Base-by-base conservation (phyloP, 92 coral and sea anemone genomes). In the Epizoanthus illoricatus region DNA sequence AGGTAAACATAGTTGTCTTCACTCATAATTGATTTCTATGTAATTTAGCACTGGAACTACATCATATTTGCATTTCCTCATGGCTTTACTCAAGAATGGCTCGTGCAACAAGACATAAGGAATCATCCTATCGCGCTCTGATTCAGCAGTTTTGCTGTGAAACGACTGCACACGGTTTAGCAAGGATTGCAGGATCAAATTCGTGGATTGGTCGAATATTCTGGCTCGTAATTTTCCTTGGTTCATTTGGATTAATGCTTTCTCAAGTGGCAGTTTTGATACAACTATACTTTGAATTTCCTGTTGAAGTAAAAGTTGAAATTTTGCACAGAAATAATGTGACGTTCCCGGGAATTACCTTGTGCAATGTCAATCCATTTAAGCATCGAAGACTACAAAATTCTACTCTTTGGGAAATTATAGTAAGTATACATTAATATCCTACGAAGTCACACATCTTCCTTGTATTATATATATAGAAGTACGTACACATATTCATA, bases 91-190 rank as follows among this genome's bases (percentile, higher is more conserved):
- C 20, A 39, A 20, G 18, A 66, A 68, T 68, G 73, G 52, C 2
- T 33, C 49, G 47, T 68, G 5, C 23, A 3, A 15, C 21, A 39
- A 68, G 11, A 39, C 15, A 9, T 19, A 68, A 43, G 13, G 19
- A 13, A 13, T 1, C 8, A 0, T 54, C 80, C 28, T 57, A 56
- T 33, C 7, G 45, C 10, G 33, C 45, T 42, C 21, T 74, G 12
- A 33, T 74, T 36, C 47, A 47, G 65, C 54, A 12, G 5, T 74
- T 74, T 57, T 74, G 80, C 59, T 33, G 52, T 18, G 52, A 74
- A 28, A 74, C 80, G 4, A 74, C 80, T 1, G 80, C 65, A 56
- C 80, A 74, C 23, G 80, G 80, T 16, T 74, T 74, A 11, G 64
- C 66, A 24, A 74, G 40, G 12, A 57, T 74, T 33, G 65, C 65